A percentile compares a stretch with the other conserved stretches of the same genome.
These are phyloP conservation scores for Apaloderma vittatum DNA, from an alignment of 2,113 vertebrate species.

Conservation along the genomic window DNA sequence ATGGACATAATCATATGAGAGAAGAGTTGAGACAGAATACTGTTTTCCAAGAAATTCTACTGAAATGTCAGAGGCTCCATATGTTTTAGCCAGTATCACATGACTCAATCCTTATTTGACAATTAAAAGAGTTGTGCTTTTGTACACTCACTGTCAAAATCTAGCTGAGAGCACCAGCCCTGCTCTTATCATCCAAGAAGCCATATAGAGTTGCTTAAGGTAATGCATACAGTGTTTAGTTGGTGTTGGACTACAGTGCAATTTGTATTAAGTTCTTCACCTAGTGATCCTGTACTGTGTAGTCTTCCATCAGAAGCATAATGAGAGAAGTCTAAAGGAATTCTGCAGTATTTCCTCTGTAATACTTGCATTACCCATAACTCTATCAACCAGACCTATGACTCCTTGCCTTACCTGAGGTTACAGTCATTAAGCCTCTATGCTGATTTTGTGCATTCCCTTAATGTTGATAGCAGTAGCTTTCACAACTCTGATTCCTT, in stretches of 20 bases:
- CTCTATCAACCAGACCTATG: neutral
- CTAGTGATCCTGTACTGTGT: accelerated
- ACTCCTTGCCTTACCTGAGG: neutral
- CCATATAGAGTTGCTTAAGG: accelerated
- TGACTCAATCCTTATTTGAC: neutral
- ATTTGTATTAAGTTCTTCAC: neutral
- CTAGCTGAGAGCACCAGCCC: neutral
- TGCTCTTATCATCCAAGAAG: neutral
- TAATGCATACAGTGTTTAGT: neutral
- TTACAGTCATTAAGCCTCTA: neutral
- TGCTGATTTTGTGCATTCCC: neutral
- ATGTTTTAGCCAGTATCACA: accelerated
- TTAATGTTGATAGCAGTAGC: neutral
- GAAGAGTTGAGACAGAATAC: neutral
- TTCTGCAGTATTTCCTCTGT: neutral
- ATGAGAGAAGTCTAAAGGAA: neutral
- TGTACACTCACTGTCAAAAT: neutral
- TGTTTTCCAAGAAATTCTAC: neutral
- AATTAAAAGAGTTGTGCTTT: neutral
- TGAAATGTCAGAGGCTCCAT: neutral
- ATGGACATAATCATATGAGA: neutral
- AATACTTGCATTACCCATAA: neutral
- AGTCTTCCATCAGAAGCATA: neutral
- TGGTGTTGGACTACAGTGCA: neutral
- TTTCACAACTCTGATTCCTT: neutral